Evolutionary conservation across 1,140 invertebrate genomes (phyloP), one percentile per base, ranked within the genome.

Genomic region (Heliconius hewitsoni): DNA sequence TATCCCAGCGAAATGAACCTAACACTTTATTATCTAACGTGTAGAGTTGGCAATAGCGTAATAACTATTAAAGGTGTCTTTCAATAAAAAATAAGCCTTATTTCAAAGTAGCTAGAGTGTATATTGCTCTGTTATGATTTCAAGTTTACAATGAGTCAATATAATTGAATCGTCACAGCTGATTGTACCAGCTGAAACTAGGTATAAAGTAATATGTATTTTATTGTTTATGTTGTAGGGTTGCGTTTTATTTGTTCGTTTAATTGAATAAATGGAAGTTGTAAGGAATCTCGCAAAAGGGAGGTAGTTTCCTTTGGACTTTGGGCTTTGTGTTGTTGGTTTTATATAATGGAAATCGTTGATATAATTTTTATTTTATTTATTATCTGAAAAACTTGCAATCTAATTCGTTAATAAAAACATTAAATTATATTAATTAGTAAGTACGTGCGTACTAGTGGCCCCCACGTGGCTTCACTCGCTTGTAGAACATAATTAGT

Each of bases 111-210:
- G 19, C 3, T 78, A 78, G 19, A 57, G 71, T 66, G 42, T 34
- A 78, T 19, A 42, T 73, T 73, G 8, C 19, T 11, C 19, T 60
- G 19, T 0, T 1, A 3, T 23, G 23, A 23, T 19, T 23, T 60
- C 55, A 23, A n/a, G 55, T 60, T n/a, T n/a, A 60, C 55, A 23
- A 60, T 27, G 55, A 60, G 19, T 60, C 55, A 60, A 23, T 60
- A 27, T 60, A 60, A 60, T 60, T 60, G 55, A 23, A 60, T 60
- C 55, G 70, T 71, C 76, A 72, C 78, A 80, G 78, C 78, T 80
- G 78, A 80, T 80, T 80, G 74, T 76, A 57, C 42, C 66, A 76
- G 74, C 70, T 80, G 70, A 74, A 18, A 8, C 9, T 19, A 1
- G 5, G 9, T 76, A 11, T 37, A 42, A 52, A 23, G 30, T 42